These are phyloP conservation scores for Tenthredo scrophulariae DNA, from an alignment of 2,888 invertebrate genomes.

Conservation along the genomic window DNA sequence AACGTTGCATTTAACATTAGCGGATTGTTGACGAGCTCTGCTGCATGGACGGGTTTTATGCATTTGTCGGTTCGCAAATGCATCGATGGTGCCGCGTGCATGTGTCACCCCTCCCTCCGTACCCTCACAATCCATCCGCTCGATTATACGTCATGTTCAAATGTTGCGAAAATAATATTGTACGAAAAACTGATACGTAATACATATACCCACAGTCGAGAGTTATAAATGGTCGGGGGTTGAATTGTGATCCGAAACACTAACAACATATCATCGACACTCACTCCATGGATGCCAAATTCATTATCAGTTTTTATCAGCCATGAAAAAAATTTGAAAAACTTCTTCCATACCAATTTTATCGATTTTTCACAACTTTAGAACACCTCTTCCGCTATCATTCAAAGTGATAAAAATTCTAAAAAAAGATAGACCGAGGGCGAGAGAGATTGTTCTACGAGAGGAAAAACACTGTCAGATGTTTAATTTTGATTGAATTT, in stretches of 20 bases:
- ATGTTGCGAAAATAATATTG: conserved; percentile 74
- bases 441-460: background rate
- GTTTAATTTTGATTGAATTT: background rate
- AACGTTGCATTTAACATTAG: conserved; percentile 75
- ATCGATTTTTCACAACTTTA: background rate
- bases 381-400: background rate
- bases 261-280: conserved; percentile 21
- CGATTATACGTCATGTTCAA: conserved; percentile 76
- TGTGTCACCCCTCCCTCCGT: conserved; percentile 73
- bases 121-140: conserved; percentile 56
- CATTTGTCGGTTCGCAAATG: conserved; percentile 74
- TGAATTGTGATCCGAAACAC: conserved; percentile 36
- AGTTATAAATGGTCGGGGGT: conserved; percentile 18
- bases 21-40: conserved; percentile 62
- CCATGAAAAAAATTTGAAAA: background rate
- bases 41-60: conserved; percentile 66
- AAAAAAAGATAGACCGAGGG: background rate
- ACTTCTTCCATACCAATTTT: background rate
- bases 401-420: background rate
- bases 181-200: conserved; percentile 77
- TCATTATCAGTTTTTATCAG: background rate
- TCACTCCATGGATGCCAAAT: background rate
- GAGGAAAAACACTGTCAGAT: background rate
- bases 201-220: conserved; percentile 60
- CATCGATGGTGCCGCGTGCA: conserved; percentile 76